A percentile compares a stretch with the other conserved stretches of the same genome.
Conservation (phyloP, 92 coral and sea anemone genomes). For the Parazoanthus darwini region DNA sequence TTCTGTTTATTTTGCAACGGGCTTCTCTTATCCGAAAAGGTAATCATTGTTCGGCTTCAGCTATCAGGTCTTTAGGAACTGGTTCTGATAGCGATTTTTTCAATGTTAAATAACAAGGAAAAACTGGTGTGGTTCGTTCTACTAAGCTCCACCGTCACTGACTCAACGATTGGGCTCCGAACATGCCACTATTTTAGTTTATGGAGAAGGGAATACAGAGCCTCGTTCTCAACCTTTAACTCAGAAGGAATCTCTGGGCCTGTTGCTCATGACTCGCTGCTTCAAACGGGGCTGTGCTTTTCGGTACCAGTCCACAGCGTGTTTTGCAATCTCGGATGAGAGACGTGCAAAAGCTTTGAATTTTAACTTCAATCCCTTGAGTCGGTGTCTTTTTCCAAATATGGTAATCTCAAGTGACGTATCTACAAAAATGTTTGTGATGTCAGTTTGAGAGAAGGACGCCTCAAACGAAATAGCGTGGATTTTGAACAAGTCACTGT, state of each 20-base stretch:
- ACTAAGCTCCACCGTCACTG: background rate
- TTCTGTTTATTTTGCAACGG: background rate
- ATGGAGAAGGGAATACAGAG: background rate
- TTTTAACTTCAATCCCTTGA: slow-evolving; percentile 72
- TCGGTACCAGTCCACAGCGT: slow-evolving; percentile 93
- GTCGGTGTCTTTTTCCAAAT: slow-evolving; percentile 84
- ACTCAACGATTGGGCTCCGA: background rate
- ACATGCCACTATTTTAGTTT: background rate
- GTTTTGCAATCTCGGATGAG: slow-evolving; percentile 88
- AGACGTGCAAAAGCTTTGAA: slow-evolving; percentile 85
- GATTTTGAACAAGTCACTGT: slow-evolving; percentile 71
- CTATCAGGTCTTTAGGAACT: background rate
- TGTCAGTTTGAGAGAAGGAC: slow-evolving; percentile 56
- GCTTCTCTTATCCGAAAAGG: background rate
- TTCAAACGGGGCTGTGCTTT: slow-evolving; percentile 39
- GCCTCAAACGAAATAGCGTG: slow-evolving; percentile 92
- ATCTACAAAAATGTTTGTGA: slow-evolving; percentile 67
- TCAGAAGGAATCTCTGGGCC: slow-evolving; percentile 55
- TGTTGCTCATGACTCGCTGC: slow-evolving; percentile 18
- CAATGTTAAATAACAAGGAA: background rate
- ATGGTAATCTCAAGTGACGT: slow-evolving; percentile 89
- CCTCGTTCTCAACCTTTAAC: background rate
- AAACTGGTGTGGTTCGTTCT: background rate
- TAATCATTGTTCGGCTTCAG: background rate
- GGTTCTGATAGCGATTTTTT: background rate